Conservation (phyloP, 2,888 invertebrate genomes). For the Acanthosepion esculentum region DNA sequence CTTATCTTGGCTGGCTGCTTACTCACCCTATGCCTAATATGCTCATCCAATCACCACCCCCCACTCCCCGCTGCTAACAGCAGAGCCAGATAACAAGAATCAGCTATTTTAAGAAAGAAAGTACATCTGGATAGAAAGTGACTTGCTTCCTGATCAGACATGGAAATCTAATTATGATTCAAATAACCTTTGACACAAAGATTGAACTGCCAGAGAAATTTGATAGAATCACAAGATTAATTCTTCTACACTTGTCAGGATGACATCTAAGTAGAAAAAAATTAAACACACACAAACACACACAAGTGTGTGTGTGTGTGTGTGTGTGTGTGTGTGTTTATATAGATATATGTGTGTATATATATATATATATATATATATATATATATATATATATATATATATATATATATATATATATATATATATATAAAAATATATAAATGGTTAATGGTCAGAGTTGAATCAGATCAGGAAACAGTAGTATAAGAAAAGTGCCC, state of each 20-base stretch:
- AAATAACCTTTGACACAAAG: neutral
- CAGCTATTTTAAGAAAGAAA: neutral
- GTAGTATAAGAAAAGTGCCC: too few relatives aligned
- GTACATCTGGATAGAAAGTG: neutral
- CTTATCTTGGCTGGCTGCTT: neutral
- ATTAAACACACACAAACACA: too few relatives aligned
- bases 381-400: too few relatives aligned
- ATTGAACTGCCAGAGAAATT: neutral
- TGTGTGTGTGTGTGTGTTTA: too few relatives aligned
- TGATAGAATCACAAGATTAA: neutral
- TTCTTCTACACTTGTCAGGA: neutral
- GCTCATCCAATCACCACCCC: neutral
- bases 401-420: too few relatives aligned
- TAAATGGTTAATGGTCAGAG: too few relatives aligned
- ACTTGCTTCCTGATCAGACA: neutral
- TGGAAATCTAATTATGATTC: neutral
- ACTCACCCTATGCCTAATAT: neutral
- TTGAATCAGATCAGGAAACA: too few relatives aligned
- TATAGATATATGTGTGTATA: too few relatives aligned
- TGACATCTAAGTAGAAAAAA: neutral
- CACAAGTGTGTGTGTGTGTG: too few relatives aligned
- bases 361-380: too few relatives aligned
- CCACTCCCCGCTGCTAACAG: neutral
- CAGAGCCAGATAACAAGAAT: neutral
- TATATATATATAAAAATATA: too few relatives aligned